Evolutionary conservation across 2,113 vertebrate genomes (phyloP), one percentile per base, ranked within the genome.

Genomic region (Galbula dea): DNA sequence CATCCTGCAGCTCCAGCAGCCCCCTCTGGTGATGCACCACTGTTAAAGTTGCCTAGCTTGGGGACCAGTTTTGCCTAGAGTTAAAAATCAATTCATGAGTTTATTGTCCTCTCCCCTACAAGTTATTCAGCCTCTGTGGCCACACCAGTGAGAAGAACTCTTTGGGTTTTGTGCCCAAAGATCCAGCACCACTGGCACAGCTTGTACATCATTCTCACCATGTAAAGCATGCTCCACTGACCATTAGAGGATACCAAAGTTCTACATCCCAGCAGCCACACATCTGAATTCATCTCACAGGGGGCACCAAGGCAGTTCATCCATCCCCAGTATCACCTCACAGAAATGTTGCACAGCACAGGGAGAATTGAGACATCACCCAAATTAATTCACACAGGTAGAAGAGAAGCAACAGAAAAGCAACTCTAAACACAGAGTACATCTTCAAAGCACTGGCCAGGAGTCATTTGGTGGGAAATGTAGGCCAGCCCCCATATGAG

Each of bases 391-490:
- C 66, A 21, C 2, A 3, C 4, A 17, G 32, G 23, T 22, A 7
- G 49, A 41, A 57, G 5, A 76, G 55, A 61, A 90, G 30, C 67
- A 88, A 82, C 14, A 18, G 41, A 19, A 58, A 78, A 74, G 4
- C 46, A 59, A 39, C 57, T 41, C 37, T 17, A 59, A 87, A 59
- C 52, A 46, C 12, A 14, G 48, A 12, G 19, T 12, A 8, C 5
- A 41, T 59, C 73, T 86, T 95, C 91, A 94, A 90, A 94, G 83
- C 12, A 3, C 8, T 57, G 67, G 29, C 83, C 83, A 92, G 76
- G 23, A 41, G 52, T 23, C 58, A 81, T 74, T 73, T 71, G 23
- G 49, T 77, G 77, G 68, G 89, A 86, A 89, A 87, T 27, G 32
- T 49, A 95, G 83, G 67, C 67, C 58, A 83, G 67, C 32, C 59